Evolutionary conservation across 2,888 invertebrate genomes (phyloP), one percentile per base, ranked within the genome.

Genomic region (Coelinius sp.): DNA sequence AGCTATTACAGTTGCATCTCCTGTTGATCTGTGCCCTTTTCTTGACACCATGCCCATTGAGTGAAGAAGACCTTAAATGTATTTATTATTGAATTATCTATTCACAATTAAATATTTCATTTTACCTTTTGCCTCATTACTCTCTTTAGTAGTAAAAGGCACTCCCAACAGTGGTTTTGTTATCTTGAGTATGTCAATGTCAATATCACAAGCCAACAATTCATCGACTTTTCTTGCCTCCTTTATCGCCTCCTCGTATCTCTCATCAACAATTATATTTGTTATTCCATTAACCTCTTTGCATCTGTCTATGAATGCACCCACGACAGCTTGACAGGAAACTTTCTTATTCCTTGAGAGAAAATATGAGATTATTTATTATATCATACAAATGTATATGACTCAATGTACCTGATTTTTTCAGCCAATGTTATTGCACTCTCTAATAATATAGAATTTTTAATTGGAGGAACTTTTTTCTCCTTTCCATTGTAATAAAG

Each of bases 91-190:
- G 10, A 38, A 17, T 17, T 59, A 17, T 46, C 52, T 49, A 14
- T 44, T 66, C 69, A 17, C 35, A 25, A 4, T 70, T 68, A 38
- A 59, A 63, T 66, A 64, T 65, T 62, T 44, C 12, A 64, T 25
- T 20, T 22, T 64, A 84, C 96, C 97, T 83, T 91, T 89, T 0
- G 94, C 94, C 6, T 92, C 91, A 72, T 96, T 95, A 68, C 95
- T 94, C 85, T 98, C 98, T 87, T 98, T 98, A 0, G 94, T 92
- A 5, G 97, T 95, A 85, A 98, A 96, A 0, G 98, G 98, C 5
- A 98, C 94, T 6, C 98, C 96, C 68, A 98, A 89, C 82, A 97
- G 95, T 2, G 97, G 96, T 87, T 92, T 93, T 17, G 91, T 88
- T 64, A 90, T 88, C 74, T 94, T 92, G 79, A 94, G 92, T 12